A percentile compares a stretch with the other conserved stretches of the same genome.
Evolutionary conservation across 2,888 invertebrate genomes (phyloP).

Genomic region (Syrista parreyssii): DNA sequence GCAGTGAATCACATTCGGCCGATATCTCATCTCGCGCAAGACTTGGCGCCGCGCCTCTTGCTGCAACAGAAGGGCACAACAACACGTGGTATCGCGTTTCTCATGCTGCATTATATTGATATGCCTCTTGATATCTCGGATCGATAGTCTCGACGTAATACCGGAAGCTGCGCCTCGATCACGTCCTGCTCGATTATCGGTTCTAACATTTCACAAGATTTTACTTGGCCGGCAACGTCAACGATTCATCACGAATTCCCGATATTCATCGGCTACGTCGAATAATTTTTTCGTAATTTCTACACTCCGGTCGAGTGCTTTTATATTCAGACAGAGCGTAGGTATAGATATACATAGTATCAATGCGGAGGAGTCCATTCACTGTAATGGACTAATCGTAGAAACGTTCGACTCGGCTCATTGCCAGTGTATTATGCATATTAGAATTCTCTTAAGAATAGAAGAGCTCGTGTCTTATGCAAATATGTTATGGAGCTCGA

Average conservation of each 20-base stretch:
- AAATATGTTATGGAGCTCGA: conserved; percentile 32
- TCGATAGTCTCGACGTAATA: conserved; percentile 39
- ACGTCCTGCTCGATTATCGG: conserved; percentile 40
- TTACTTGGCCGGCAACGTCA: background rate
- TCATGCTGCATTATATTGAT: conserved; percentile 10
- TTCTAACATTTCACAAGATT: background rate
- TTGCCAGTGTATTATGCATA: conserved; percentile 21
- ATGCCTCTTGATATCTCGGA: conserved; percentile 35
- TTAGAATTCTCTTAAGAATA: conserved; percentile 28
- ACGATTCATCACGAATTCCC: background rate
- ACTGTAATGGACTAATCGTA: conserved; percentile 22
- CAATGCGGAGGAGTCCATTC: background rate
- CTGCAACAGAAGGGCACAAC: background rate
- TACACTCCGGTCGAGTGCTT: background rate
- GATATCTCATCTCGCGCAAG: background rate
- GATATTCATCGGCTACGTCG: background rate
- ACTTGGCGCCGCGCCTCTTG: background rate
- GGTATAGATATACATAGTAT: background rate
- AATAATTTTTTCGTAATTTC: background rate
- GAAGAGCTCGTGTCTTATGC: conserved; percentile 43
- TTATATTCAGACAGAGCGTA: background rate
- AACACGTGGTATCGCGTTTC: conserved; percentile 1
- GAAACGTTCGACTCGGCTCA: conserved; percentile 10
- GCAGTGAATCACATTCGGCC: background rate
- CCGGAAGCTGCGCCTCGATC: conserved; percentile 47